Evolutionary conservation across 2,888 invertebrate genomes (phyloP).

Genomic region (Cephus spinipes): DNA sequence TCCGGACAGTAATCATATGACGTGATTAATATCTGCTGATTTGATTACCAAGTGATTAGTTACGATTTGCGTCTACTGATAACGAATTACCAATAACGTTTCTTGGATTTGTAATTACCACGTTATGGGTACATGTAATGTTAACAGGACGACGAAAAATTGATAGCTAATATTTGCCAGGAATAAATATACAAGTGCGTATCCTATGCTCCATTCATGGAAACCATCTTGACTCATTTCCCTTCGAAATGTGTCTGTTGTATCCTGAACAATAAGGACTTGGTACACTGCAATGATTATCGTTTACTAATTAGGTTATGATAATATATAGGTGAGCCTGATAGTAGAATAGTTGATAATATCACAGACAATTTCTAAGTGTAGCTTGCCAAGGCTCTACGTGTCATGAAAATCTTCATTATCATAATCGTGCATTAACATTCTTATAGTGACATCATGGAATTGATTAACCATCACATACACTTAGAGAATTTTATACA

Average conservation of each 20-base stretch:
- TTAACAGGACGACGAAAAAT: not conserved
- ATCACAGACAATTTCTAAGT: not conserved
- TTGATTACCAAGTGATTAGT: not conserved
- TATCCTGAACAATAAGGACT: not conserved
- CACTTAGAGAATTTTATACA: not conserved
- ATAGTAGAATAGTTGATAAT: not conserved
- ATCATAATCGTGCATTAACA: slow-evolving; percentile 28
- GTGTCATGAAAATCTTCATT: slow-evolving; percentile 20
- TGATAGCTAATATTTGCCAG: not conserved
- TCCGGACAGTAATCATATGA: not conserved
- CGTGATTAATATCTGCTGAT: not conserved
- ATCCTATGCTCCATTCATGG: not conserved
- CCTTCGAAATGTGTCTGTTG: not conserved
- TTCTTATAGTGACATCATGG: slow-evolving; percentile 19
- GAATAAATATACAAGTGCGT: not conserved
- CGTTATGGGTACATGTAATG: not conserved
- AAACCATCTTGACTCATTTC: not conserved
- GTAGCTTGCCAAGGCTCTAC: not conserved
- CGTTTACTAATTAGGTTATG: not conserved
- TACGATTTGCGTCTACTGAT: not conserved
- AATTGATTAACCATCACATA: not conserved
- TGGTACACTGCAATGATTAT: not conserved
- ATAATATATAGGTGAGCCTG: not conserved
- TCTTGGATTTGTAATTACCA: not conserved
- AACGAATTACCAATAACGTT: not conserved